A percentile compares a stretch with the other conserved stretches of the same genome.
Evolutionary conservation across 2,888 invertebrate genomes (phyloP).

Genomic region (Patella pellucida): DNA sequence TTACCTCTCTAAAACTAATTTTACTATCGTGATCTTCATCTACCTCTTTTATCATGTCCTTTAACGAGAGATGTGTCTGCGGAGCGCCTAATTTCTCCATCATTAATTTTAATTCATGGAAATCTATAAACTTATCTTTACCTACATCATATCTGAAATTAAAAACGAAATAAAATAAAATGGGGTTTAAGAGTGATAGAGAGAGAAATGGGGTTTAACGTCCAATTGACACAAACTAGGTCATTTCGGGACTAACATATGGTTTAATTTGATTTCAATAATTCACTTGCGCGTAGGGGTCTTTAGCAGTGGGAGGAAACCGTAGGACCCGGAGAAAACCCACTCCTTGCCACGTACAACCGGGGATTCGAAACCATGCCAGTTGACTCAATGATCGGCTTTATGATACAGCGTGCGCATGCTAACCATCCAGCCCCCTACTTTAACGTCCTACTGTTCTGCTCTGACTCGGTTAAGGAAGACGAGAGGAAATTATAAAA

Average conservation of each 20-base stretch:
- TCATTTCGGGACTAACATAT: too few relatives aligned
- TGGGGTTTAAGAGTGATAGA: background rate
- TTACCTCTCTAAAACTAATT: constrained; percentile 90
- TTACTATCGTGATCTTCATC: constrained; percentile 73
- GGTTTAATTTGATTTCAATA: too few relatives aligned
- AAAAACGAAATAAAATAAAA: constrained; percentile 6
- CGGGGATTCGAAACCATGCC: too few relatives aligned
- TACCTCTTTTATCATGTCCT: constrained; percentile 87
- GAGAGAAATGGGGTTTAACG: background rate
- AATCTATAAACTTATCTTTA: constrained; percentile 88
- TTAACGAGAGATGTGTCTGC: constrained; percentile 94
- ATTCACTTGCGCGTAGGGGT: too few relatives aligned
- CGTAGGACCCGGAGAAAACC: too few relatives aligned
- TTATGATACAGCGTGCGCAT: too few relatives aligned
- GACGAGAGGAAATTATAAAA: background rate
- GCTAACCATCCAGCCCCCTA: too few relatives aligned
- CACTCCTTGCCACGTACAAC: too few relatives aligned
- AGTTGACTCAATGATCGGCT: too few relatives aligned
- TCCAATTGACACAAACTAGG: too few relatives aligned
- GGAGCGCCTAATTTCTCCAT: constrained; percentile 97
- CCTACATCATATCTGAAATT: constrained; percentile 87
- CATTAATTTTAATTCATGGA: constrained; percentile 93
- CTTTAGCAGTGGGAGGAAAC: too few relatives aligned
- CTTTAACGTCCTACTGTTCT: background rate
- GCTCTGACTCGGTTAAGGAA: background rate